Percentiles rank a stretch among this genome's conserved stretches.
Conservation (phyloP, 2,888 invertebrate species). For the Tetragonula carbonaria region DNA sequence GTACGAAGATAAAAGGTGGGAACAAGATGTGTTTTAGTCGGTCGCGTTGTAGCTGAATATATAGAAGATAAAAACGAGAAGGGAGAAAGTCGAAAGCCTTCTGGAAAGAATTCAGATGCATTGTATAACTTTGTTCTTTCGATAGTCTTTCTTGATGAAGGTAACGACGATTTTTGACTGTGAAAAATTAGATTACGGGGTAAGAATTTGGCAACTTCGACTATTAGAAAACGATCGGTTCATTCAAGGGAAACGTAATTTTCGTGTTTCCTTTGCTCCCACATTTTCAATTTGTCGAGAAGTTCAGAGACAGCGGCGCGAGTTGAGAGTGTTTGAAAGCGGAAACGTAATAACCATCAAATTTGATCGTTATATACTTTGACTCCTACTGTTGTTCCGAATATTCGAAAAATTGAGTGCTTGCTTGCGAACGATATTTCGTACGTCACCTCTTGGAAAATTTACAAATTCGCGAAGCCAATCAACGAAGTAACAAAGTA, state of each 20-base stretch:
- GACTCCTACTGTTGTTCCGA: background rate
- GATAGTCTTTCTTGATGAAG: background rate
- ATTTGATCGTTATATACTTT: background rate
- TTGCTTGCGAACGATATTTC: background rate
- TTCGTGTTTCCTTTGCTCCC: background rate
- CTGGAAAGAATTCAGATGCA: too few relatives aligned
- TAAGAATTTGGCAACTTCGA: background rate
- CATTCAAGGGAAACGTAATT: background rate
- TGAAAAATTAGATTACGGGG: too few relatives aligned
- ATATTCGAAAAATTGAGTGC: background rate
- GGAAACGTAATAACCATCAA: background rate
- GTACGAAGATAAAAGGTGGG: background rate
- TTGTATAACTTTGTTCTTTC: background rate
- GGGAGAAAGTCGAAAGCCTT: background rate
- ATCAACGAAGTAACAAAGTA: background rate
- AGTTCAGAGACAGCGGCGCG: background rate
- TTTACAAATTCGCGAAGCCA: background rate
- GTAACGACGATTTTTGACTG: too few relatives aligned
- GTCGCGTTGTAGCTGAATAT: constrained; percentile 40
- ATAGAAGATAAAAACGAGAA: constrained; percentile 35
- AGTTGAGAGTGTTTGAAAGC: background rate
- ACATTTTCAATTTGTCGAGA: background rate
- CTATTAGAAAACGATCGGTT: background rate
- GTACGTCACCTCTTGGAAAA: too few relatives aligned
- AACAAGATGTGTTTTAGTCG: constrained; percentile 17